Evolutionary conservation across 2,113 vertebrate genomes (phyloP).

Genomic region (Australoheros scitulus): DNA sequence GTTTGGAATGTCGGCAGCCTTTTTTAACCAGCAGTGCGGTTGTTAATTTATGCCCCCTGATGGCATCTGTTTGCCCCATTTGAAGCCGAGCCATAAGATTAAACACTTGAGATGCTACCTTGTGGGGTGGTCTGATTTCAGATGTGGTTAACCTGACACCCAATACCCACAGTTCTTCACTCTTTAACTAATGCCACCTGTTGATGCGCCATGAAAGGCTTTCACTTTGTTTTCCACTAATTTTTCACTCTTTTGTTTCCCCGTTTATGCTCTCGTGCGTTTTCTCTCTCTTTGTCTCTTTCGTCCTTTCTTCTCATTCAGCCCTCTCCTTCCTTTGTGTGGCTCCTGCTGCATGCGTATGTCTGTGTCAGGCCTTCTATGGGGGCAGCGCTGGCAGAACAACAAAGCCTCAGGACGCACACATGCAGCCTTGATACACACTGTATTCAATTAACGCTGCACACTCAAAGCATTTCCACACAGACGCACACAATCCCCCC

Average conservation of each 20-base stretch:
- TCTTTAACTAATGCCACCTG: constrained; percentile 73
- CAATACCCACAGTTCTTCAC: constrained; percentile 60
- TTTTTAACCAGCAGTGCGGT: constrained; percentile 39
- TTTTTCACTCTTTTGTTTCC: constrained; percentile 33
- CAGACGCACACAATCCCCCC: constrained; percentile 37
- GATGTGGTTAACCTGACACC: constrained; percentile 70
- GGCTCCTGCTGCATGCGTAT: constrained; percentile 39
- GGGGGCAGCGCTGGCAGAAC: constrained; percentile 71
- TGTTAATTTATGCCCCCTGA: constrained; percentile 61
- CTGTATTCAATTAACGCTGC: constrained; percentile 76
- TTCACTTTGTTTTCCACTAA: constrained; percentile 46
- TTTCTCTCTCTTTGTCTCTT: constrained; percentile 23
- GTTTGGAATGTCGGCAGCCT: constrained; percentile 61
- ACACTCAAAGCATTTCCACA: constrained; percentile 62
- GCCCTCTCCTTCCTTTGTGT: constrained; percentile 37
- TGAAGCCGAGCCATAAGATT: constrained; percentile 56
- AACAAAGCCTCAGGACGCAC: constrained; percentile 73
- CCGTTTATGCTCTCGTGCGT: constrained; percentile 32
- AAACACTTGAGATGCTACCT: constrained; percentile 69
- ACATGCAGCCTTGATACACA: constrained; percentile 67
- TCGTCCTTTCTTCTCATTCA: constrained; percentile 48
- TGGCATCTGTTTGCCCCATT: constrained; percentile 61
- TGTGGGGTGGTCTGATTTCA: constrained; percentile 69
- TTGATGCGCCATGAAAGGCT: constrained; percentile 61
- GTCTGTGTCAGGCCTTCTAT: constrained; percentile 64